These are phyloP conservation scores for Sycophila sp. DNA, from an alignment of 1,140 invertebrate species.

Conservation along the genomic window DNA sequence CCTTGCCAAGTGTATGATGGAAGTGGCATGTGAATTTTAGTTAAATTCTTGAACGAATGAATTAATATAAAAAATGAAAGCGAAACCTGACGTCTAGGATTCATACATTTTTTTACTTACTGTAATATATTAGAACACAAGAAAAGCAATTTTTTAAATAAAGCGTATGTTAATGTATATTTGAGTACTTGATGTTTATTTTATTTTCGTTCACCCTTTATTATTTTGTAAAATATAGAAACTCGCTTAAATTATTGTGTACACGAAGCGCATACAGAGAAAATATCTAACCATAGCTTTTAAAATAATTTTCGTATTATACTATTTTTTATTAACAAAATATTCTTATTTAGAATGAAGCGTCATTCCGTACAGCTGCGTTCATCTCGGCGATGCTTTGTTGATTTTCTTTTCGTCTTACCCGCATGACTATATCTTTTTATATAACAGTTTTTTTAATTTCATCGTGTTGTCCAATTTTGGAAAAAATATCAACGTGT, in stretches of 20 bases:
- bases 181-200: conserved; percentile 18
- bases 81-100: conserved; percentile 28
- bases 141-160: conserved; percentile 52
- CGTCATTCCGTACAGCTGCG: too few relatives aligned
- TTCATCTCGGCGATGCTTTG: conserved; percentile 9
- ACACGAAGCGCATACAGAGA: neutral
- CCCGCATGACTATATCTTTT: conserved; percentile 49
- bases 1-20: conserved; percentile 26
- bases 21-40: conserved; percentile 20
- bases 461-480: conserved; percentile 49
- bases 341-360: too few relatives aligned
- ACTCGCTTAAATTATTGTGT: too few relatives aligned
- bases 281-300: neutral
- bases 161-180: conserved; percentile 50
- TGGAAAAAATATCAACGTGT: conserved; percentile 14
- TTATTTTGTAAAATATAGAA: neutral
- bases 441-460: conserved; percentile 46
- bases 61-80: too few relatives aligned
- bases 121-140: conserved; percentile 57
- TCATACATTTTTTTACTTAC: conserved; percentile 50
- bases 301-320: too few relatives aligned
- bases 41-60: too few relatives aligned
- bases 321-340: too few relatives aligned
- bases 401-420: conserved; percentile 38
- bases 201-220: conserved; percentile 15